These are phyloP conservation scores for Chrysocyon brachyurus DNA, from an alignment of 2,797 vertebrate genomes.

Conservation along the genomic window DNA sequence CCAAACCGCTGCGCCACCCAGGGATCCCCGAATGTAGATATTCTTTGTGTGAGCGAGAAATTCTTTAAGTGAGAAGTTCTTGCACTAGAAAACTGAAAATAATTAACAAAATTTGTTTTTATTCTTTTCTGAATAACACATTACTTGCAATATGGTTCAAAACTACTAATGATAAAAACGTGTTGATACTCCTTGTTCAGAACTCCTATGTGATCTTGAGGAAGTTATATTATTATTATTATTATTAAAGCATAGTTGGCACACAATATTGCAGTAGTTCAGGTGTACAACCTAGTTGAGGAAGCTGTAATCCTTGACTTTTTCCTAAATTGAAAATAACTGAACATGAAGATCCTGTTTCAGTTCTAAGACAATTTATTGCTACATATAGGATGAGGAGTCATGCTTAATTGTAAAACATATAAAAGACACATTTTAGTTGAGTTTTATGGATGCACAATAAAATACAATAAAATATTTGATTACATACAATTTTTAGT, in stretches of 20 bases:
- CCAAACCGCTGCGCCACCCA: too few relatives aligned
- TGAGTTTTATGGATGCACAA: neutral
- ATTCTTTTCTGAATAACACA: neutral
- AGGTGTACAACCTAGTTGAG: neutral
- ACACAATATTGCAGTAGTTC: neutral
- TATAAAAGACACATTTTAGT: slow-evolving; percentile 5
- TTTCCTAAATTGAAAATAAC: neutral
- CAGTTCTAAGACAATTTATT: neutral
- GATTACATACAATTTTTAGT: neutral
- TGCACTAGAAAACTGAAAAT: neutral
- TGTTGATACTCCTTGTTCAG: neutral
- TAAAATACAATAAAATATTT: neutral
- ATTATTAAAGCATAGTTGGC: neutral
- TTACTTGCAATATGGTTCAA: neutral
- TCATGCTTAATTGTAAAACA: neutral
- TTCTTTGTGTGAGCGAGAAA: neutral
- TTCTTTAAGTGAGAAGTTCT: neutral
- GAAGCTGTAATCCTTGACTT: neutral
- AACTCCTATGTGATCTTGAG: neutral
- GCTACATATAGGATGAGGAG: neutral
- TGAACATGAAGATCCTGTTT: neutral
- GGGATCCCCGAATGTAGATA: neutral
- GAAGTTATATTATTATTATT: neutral
- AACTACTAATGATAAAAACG: neutral
- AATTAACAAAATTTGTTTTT: neutral